Evolutionary conservation across 2,888 invertebrate genomes (phyloP).

Genomic region (Kryphioiulus occultus): DNA sequence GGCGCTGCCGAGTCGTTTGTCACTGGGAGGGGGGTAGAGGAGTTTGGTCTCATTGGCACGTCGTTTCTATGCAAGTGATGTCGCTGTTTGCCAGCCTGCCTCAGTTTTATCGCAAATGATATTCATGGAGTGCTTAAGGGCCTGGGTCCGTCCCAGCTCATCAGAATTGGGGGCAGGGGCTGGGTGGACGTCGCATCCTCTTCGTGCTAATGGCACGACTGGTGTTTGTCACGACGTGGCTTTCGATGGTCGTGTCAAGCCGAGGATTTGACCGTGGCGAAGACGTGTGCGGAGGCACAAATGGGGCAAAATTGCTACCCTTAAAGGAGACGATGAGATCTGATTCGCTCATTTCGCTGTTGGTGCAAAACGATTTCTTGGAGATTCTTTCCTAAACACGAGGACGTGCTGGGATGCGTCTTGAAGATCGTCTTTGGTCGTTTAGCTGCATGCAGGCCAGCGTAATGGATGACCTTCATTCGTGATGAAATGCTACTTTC

Average conservation of each 20-base stretch:
- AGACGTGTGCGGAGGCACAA: neutral
- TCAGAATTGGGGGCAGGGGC: neutral
- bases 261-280: neutral
- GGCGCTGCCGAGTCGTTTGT: neutral
- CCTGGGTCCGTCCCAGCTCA: neutral
- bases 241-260: neutral
- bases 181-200: neutral
- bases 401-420: too few species aligned
- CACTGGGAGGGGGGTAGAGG: neutral
- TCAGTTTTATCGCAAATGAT: neutral
- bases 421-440: too few species aligned
- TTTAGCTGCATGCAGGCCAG: too few species aligned
- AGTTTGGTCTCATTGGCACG: neutral
- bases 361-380: neutral
- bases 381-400: neutral
- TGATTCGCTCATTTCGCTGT: too few species aligned
- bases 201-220: neutral
- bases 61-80: neutral
- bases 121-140: conserved; percentile 5
- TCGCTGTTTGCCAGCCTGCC: neutral
- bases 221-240: neutral
- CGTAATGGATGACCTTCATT: too few species aligned
- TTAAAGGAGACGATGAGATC: neutral
- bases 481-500: too few species aligned
- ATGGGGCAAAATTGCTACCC: neutral